These are phyloP conservation scores for Poeciliopsis infans DNA, from an alignment of 2,797 vertebrate genomes.

Conservation along the genomic window DNA sequence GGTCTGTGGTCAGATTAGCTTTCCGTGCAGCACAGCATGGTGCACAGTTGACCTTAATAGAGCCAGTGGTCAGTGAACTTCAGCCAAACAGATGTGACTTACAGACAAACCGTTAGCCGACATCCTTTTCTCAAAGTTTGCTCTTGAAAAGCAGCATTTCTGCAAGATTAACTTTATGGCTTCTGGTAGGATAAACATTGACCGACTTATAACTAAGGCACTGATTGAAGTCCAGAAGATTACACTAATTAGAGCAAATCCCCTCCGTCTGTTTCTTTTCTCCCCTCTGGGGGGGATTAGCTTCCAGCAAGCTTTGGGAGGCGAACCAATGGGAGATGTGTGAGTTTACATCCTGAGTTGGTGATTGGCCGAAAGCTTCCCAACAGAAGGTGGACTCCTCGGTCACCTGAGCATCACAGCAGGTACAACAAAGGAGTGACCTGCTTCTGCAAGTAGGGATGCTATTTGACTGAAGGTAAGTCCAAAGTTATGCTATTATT, in stretches of 20 bases:
- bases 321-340: slow-evolving; percentile 47
- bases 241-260: slow-evolving; percentile 56
- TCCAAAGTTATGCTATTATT: neutral
- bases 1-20: slow-evolving; percentile 54
- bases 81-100: slow-evolving; percentile 30
- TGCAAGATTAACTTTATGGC: neutral
- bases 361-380: slow-evolving; percentile 32
- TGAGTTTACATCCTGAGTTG: neutral
- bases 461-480: slow-evolving; percentile 19
- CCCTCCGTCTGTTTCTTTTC: slow-evolving; percentile 49
- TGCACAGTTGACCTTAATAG: slow-evolving; percentile 51
- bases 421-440: slow-evolving; percentile 7
- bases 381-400: neutral
- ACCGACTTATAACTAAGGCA: slow-evolving; percentile 1
- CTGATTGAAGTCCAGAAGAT: slow-evolving; percentile 46
- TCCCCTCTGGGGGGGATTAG: slow-evolving; percentile 35
- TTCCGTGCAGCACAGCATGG: slow-evolving; percentile 30
- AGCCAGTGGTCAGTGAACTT: slow-evolving; percentile 9
- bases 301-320: neutral
- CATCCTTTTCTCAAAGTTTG: neutral
- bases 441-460: slow-evolving; percentile 16
- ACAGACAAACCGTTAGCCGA: neutral
- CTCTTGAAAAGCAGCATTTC: neutral
- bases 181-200: neutral
- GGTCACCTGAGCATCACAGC: slow-evolving; percentile 21